Percentiles rank a stretch among this genome's conserved stretches.
Evolutionary conservation across 2,888 invertebrate species (phyloP).

Genomic region (Phlogophora meticulosa): DNA sequence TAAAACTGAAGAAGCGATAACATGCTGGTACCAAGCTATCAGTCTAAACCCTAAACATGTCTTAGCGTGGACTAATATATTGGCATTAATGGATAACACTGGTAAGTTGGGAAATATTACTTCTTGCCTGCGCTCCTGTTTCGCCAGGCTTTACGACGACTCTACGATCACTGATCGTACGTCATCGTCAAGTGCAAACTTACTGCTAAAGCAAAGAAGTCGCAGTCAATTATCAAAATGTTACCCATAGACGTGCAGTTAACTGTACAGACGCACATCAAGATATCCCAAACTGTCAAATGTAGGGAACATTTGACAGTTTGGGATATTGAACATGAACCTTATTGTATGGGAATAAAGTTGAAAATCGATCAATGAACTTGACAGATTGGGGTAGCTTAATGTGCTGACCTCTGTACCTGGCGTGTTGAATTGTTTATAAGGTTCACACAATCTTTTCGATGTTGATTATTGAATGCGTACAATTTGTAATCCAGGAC

Average conservation of each 20-base stretch:
- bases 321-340: no score
- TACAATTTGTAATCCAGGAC: slow-evolving; percentile 82
- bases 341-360: no score
- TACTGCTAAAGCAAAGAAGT: no score
- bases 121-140: neutral
- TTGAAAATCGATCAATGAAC: no score
- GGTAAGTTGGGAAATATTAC: slow-evolving; percentile 77
- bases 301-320: no score
- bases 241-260: neutral
- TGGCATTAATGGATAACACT: slow-evolving; percentile 95
- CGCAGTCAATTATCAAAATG: no score
- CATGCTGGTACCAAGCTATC: slow-evolving; percentile 96
- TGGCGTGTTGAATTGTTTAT: no score
- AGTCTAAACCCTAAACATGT: slow-evolving; percentile 94
- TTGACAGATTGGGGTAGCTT: no score
- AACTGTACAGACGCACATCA: no score
- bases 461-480: neutral
- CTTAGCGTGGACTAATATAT: slow-evolving; percentile 97
- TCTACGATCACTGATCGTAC: neutral
- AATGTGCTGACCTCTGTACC: no score
- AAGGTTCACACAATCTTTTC: no score
- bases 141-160: neutral
- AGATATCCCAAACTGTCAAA: no score
- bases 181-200: neutral
- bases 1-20: slow-evolving; percentile 94